phyloP scores from a whole-genome alignment of 2,888 invertebrate species.

The Macrosoma leucophasiata region DNA sequence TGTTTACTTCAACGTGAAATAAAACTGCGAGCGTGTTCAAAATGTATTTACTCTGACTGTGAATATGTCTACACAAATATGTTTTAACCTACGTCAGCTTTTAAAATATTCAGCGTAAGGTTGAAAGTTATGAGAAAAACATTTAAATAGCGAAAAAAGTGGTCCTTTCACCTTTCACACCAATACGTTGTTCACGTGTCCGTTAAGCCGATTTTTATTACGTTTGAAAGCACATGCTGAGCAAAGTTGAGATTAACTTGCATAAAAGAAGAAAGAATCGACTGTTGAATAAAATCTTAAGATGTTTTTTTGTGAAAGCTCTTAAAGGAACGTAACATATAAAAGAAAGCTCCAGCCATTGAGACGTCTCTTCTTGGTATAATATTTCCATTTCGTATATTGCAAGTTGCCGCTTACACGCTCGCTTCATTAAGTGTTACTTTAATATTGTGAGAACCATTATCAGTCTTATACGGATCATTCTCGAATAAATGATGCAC shows the following conservation, averaged over 20 bases:
- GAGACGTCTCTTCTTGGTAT: no score
- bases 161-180: conserved; percentile 38
- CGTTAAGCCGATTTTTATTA: conserved; percentile 70
- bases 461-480: no score
- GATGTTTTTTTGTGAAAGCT: conserved; percentile 30
- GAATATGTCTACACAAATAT: conserved; percentile 35
- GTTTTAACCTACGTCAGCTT: conserved; percentile 39
- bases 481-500: no score
- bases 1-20: conserved; percentile 59
- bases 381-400: no score
- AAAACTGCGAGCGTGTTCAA: conserved; percentile 56
- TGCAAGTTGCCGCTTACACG: no score
- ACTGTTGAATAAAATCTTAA: conserved; percentile 33
- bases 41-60: conserved; percentile 48
- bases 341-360: no score
- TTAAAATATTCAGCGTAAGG: conserved; percentile 32
- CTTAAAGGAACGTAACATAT: no score
- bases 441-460: no score
- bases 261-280: conserved; percentile 43
- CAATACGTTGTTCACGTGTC: conserved; percentile 47
- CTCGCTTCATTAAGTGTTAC: no score
- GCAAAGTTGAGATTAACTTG: conserved; percentile 54
- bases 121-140: conserved; percentile 26
- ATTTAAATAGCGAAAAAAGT: conserved; percentile 31
- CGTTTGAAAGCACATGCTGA: conserved; percentile 54